These are phyloP conservation scores for Sparus aurata DNA, from an alignment of 2,797 vertebrate genomes.

Conservation along the genomic window DNA sequence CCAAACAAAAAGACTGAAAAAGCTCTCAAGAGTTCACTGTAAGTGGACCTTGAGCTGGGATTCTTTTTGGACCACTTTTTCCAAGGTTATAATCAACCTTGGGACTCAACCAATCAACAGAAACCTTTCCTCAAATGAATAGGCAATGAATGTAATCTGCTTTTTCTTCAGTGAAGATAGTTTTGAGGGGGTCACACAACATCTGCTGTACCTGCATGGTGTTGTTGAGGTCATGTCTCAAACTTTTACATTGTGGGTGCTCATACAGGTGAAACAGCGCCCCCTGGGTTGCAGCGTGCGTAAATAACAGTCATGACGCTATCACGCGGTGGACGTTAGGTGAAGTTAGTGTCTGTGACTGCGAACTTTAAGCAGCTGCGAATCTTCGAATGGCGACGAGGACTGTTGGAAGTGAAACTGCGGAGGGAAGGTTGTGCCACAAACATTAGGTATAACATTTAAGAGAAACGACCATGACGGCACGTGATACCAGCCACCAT, in stretches of 20 bases:
- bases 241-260: not conserved
- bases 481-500: not conserved
- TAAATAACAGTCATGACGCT: not conserved
- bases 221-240: not conserved
- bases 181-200: not conserved
- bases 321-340: not conserved
- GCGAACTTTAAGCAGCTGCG: not conserved
- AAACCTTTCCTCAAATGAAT: not conserved
- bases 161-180: not conserved
- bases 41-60: not conserved
- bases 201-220: not conserved
- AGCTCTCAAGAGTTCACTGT: not conserved
- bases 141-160: not conserved
- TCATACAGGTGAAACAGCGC: not conserved
- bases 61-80: not conserved
- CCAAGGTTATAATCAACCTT: not conserved
- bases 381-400: not conserved
- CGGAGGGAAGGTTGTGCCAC: not conserved
- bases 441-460: not conserved
- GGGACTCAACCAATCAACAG: not conserved
- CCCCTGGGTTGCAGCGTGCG: too few relatives aligned
- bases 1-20: not conserved
- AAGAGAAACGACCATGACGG: not conserved
- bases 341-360: not conserved
- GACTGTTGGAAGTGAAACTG: not conserved